phyloP scores from a whole-genome alignment of 2,113 vertebrate species.

The Datnioides undecimradiatus region DNA sequence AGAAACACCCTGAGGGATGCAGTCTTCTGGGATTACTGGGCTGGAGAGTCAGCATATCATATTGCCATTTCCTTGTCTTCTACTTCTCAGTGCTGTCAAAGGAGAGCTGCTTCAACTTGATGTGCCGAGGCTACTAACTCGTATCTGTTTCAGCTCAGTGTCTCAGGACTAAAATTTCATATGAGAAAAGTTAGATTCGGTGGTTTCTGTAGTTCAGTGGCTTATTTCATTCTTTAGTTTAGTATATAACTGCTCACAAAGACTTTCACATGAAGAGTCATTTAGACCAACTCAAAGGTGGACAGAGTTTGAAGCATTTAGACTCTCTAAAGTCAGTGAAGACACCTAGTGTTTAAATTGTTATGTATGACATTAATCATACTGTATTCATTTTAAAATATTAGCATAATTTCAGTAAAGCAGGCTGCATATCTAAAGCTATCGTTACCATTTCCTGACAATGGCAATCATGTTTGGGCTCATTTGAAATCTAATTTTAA shows the following conservation, averaged over 20 bases:
- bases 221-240: background rate
- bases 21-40: constrained; percentile 52
- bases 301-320: background rate
- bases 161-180: constrained; percentile 21
- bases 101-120: constrained; percentile 29
- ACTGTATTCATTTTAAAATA: background rate
- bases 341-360: background rate
- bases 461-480: background rate
- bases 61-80: constrained; percentile 49
- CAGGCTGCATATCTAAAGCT: background rate
- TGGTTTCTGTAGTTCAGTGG: background rate
- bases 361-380: background rate
- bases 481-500: background rate
- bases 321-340: background rate
- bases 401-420: background rate
- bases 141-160: constrained; percentile 45
- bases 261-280: constrained; percentile 1
- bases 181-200: constrained; percentile 8
- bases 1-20: constrained; percentile 39
- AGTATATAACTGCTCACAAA: background rate
- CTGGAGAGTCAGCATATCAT: constrained; percentile 45
- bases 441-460: background rate
- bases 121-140: constrained; percentile 20
- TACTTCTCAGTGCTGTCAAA: constrained; percentile 35
- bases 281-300: background rate